phyloP scores from a whole-genome alignment of 2,797 vertebrate species.

The Phoeniculus purpureus region DNA sequence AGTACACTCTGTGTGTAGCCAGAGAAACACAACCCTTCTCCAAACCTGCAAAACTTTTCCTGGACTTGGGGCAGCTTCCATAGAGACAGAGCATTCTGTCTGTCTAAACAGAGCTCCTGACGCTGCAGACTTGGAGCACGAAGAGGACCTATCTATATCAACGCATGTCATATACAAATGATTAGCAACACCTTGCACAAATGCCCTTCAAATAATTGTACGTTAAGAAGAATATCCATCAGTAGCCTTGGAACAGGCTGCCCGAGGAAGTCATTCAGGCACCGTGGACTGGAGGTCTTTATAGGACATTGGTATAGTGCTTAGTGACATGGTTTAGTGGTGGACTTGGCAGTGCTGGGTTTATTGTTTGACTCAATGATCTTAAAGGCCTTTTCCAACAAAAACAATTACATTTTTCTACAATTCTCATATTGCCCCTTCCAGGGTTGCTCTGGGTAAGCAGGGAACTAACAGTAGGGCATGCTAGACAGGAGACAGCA shows the following conservation, averaged over 20 bases:
- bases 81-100: too few species aligned
- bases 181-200: too few species aligned
- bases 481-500: too few species aligned
- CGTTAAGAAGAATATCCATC: too few species aligned
- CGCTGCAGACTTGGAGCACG: too few species aligned
- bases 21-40: not conserved
- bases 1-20: not conserved
- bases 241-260: not conserved
- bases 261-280: not conserved
- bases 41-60: not conserved
- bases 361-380: not conserved
- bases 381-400: not conserved
- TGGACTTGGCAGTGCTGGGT: not conserved
- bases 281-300: not conserved
- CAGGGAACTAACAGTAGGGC: accelerated
- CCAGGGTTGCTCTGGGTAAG: not conserved
- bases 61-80: not conserved
- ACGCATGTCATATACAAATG: too few species aligned
- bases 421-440: not conserved
- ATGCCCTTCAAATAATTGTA: too few species aligned
- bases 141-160: too few species aligned
- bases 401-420: not conserved
- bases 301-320: not conserved
- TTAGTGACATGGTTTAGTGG: not conserved
- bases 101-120: too few species aligned